A percentile compares a stretch with the other conserved stretches of the same genome.
phyloP scores from a whole-genome alignment of 2,113 vertebrate species.

The Vicugna pacos region DNA sequence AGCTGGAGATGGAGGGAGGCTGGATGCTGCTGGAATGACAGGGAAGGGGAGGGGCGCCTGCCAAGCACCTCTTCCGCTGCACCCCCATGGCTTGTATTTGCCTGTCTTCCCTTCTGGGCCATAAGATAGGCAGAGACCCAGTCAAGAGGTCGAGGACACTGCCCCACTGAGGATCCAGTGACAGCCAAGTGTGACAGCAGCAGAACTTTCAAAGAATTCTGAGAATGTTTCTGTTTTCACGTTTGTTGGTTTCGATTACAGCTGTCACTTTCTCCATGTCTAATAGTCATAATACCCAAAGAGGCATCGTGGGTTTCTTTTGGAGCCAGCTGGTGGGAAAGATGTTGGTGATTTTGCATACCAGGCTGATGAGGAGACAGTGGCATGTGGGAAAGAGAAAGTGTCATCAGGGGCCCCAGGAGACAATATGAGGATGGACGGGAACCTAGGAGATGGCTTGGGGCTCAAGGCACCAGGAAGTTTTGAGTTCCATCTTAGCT shows the following conservation, averaged over 20 bases:
- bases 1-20: background rate
- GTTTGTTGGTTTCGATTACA: background rate
- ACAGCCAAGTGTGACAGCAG: background rate
- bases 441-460: background rate
- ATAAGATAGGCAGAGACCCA: background rate
- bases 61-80: rapidly evolving
- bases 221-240: background rate
- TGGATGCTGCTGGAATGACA: background rate
- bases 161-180: background rate
- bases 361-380: background rate
- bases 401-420: background rate
- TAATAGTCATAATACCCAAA: background rate
- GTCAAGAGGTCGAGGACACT: background rate
- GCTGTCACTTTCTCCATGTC: background rate
- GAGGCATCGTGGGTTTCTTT: background rate
- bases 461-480: background rate
- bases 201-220: background rate
- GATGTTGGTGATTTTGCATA: background rate
- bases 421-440: background rate
- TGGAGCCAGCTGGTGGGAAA: background rate
- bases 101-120: background rate
- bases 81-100: too few relatives aligned
- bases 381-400: background rate
- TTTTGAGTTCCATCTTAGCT: background rate
- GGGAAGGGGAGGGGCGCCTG: rapidly evolving